Percentiles rank a stretch among this genome's conserved stretches.
phyloP scores from a whole-genome alignment of 2,113 vertebrate genomes.

The Tiliqua scincoides region DNA sequence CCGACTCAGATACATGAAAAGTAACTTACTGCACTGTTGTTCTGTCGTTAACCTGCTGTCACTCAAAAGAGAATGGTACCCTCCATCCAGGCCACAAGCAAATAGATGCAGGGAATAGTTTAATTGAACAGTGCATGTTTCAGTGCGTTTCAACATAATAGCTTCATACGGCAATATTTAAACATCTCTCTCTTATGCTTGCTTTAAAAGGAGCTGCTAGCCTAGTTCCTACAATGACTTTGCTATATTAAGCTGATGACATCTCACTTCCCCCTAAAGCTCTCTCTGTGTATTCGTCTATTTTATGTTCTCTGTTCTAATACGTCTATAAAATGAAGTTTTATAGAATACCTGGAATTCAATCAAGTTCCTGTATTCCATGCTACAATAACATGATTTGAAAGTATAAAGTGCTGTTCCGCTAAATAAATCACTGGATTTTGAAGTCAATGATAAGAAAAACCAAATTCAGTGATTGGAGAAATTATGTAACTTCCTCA shows the following conservation, averaged over 20 bases:
- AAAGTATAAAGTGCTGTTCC: no score
- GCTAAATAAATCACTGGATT: no score
- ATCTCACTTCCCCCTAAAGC: background rate
- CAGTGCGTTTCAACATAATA: background rate
- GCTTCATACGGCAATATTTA: background rate
- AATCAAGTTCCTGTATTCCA: background rate
- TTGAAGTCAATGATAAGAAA: no score
- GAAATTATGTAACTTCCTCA: no score
- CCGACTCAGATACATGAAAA: background rate
- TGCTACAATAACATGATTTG: background rate
- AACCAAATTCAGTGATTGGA: no score
- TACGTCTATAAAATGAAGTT: background rate
- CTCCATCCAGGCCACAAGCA: background rate
- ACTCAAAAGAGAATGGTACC: background rate
- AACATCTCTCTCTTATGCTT: background rate
- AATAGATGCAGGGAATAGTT: background rate
- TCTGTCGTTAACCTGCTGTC: background rate
- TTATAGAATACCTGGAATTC: background rate
- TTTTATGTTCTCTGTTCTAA: background rate
- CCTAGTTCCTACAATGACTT: background rate
- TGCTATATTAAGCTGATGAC: background rate
- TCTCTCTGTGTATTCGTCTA: background rate
- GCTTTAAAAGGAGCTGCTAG: no score
- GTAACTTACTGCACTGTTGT: background rate
- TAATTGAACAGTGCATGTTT: background rate